Conservation (phyloP, 2,797 vertebrate genomes). For the Microcaecilia unicolor region DNA sequence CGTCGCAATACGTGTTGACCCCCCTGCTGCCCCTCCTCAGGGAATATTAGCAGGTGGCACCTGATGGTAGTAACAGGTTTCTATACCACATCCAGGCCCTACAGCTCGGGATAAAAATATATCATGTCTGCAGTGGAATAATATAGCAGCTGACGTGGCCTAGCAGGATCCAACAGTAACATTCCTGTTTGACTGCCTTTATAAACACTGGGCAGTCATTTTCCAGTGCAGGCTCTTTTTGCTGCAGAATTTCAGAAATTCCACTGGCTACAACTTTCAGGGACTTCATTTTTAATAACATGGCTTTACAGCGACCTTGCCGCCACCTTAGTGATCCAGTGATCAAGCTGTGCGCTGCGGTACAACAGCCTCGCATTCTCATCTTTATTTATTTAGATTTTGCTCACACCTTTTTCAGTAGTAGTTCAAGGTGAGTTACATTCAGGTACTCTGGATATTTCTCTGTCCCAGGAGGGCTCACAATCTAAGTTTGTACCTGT, state of each 20-base stretch:
- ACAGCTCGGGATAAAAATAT: constrained; percentile 14
- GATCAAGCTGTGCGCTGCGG: too few species aligned
- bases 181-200: constrained; percentile 52
- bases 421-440: too few species aligned
- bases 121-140: constrained; percentile 48
- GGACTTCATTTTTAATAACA: constrained; percentile 19
- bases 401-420: too few species aligned
- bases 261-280: constrained; percentile 34
- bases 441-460: too few species aligned
- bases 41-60: constrained; percentile 36
- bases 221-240: constrained; percentile 56
- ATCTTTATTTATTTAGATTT: too few species aligned
- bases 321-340: too few species aligned
- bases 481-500: too few species aligned
- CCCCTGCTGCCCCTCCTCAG: too few species aligned
- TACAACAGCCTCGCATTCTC: too few species aligned
- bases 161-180: constrained; percentile 57
- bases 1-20: too few species aligned
- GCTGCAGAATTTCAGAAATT: constrained; percentile 34
- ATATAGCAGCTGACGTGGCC: constrained; percentile 50
- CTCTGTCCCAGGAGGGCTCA: too few species aligned
- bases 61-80: constrained; percentile 41
- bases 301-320: constrained; percentile 19
- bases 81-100: constrained; percentile 41
- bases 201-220: constrained; percentile 49